phyloP scores from a whole-genome alignment of 2,113 vertebrate species.

The Gymnarchus niloticus region DNA sequence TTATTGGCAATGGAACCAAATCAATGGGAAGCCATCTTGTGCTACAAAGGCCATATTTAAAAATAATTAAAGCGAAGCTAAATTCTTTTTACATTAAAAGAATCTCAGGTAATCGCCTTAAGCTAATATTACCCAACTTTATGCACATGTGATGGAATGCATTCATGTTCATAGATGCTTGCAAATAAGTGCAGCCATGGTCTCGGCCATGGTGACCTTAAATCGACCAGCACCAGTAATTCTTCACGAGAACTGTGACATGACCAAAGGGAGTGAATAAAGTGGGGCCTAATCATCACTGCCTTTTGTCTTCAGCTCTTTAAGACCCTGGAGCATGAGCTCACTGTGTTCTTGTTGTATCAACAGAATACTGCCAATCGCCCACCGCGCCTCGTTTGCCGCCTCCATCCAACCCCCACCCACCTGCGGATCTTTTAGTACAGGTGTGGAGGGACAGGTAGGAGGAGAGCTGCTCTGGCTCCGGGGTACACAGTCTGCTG shows the following conservation, averaged over 20 bases:
- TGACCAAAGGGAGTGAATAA: not conserved
- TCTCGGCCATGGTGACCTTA: not conserved
- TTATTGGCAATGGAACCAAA: not conserved
- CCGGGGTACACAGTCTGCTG: not conserved
- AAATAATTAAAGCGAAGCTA: not conserved
- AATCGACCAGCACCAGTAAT: not conserved
- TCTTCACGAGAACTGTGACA: not conserved
- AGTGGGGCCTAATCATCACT: slow-evolving; percentile 25
- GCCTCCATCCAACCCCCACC: not conserved
- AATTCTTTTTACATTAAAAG: not conserved
- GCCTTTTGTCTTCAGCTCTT: slow-evolving; percentile 20
- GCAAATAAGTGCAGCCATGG: not conserved
- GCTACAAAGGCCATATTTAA: not conserved
- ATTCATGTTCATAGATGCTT: not conserved
- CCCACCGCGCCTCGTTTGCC: slow-evolving; percentile 9
- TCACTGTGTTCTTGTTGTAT: slow-evolving; percentile 52
- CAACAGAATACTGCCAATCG: slow-evolving; percentile 37
- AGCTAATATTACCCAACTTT: not conserved
- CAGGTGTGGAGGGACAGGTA: slow-evolving; percentile 4
- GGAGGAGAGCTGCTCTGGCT: not conserved
- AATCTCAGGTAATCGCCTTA: not conserved
- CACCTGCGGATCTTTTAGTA: slow-evolving; percentile 8
- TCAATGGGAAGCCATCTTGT: not conserved
- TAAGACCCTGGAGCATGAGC: slow-evolving; percentile 34
- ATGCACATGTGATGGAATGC: not conserved